These are phyloP conservation scores for Mesopsocus fuscifrons DNA, from an alignment of 2,888 invertebrate genomes.

Conservation along the genomic window DNA sequence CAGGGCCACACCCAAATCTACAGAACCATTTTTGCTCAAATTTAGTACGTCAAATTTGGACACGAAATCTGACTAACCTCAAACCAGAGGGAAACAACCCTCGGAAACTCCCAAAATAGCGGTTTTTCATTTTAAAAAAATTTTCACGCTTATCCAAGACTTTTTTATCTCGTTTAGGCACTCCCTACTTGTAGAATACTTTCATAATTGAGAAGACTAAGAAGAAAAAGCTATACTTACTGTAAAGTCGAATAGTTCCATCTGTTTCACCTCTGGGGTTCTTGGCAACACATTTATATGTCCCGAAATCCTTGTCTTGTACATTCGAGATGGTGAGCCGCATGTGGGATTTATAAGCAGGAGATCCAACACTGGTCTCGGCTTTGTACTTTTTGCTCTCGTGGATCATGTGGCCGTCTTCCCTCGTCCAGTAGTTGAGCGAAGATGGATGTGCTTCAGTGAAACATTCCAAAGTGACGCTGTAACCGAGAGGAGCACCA, in stretches of 20 bases:
- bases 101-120: no score
- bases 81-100: no score
- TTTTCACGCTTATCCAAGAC: no score
- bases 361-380: conserved; percentile 17
- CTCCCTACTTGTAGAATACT: no score
- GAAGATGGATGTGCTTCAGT: conserved; percentile 84
- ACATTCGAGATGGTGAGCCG: conserved; percentile 60
- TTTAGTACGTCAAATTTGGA: no score
- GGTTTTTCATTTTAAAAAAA: no score
- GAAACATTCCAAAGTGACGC: conserved; percentile 71
- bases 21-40: no score
- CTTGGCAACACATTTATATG: conserved; percentile 75
- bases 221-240: conserved; percentile 36
- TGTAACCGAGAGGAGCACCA: conserved; percentile 63
- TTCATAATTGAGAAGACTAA: no score
- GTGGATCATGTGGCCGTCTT: conserved; percentile 77
- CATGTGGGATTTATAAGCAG: conserved; percentile 72
- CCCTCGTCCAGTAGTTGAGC: conserved; percentile 76
- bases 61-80: no score
- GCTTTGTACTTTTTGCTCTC: conserved; percentile 58
- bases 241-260: conserved; percentile 71
- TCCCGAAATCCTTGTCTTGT: conserved; percentile 57
- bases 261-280: conserved; percentile 83
- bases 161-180: no score
- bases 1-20: no score